Percentiles rank a stretch among this genome's conserved stretches.
Evolutionary conservation across 2,797 vertebrate genomes (phyloP).

Genomic region (Microctenopoma stevenorrisi): DNA sequence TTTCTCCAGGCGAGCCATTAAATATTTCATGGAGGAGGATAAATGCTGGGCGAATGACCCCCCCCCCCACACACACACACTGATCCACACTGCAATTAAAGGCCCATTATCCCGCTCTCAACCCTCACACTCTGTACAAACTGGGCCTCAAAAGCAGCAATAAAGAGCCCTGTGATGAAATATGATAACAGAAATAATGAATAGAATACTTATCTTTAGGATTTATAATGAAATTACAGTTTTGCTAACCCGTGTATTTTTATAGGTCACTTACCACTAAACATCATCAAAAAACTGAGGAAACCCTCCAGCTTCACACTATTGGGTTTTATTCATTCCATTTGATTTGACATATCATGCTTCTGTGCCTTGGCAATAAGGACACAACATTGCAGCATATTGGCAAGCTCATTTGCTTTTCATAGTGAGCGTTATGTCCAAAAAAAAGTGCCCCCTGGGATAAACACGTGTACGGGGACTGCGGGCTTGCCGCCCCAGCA

Average conservation of each 20-base stretch:
- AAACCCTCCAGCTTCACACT: constrained; percentile 76
- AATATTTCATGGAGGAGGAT: constrained; percentile 85
- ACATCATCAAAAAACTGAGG: constrained; percentile 50
- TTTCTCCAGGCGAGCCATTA: constrained; percentile 81
- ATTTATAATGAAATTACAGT: constrained; percentile 71
- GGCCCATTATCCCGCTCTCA: constrained; percentile 74
- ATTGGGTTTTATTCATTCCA: constrained; percentile 92
- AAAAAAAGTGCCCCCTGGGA: constrained; percentile 90
- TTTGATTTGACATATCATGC: constrained; percentile 94
- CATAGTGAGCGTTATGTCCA: constrained; percentile 94
- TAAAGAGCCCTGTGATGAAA: constrained; percentile 75
- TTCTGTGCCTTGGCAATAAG: constrained; percentile 96
- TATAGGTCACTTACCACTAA: constrained; percentile 71
- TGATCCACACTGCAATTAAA: constrained; percentile 82
- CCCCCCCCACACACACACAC: constrained; percentile 65
- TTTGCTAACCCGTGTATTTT: constrained; percentile 65
- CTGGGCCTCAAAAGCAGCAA: constrained; percentile 71
- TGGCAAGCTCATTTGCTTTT: constrained; percentile 99
- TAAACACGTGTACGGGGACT: constrained; percentile 91
- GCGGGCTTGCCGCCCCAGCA: constrained; percentile 93
- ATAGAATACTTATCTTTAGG: constrained; percentile 69
- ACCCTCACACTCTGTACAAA: constrained; percentile 73
- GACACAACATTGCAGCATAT: constrained; percentile 98
- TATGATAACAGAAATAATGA: constrained; percentile 73
- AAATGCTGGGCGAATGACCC: constrained; percentile 72